Conservation (phyloP, 2,888 invertebrate genomes). For the Amiota mariae region DNA sequence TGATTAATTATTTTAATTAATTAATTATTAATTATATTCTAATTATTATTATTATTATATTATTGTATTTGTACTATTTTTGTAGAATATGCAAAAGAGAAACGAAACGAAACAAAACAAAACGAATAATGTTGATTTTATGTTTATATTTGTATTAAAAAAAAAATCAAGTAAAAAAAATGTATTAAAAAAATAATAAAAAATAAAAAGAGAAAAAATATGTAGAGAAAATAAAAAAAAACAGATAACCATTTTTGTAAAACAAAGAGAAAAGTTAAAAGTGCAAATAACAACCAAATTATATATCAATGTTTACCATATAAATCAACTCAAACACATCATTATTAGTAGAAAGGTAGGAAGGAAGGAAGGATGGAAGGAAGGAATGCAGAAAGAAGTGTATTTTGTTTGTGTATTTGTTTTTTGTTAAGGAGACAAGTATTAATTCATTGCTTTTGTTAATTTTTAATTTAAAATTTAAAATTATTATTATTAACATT, state of each 20-base stretch:
- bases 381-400: no score
- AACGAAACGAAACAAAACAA: background rate
- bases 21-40: no score
- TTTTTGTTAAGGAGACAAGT: background rate
- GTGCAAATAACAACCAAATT: constrained; percentile 19
- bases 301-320: background rate
- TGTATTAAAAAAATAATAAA: background rate
- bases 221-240: background rate
- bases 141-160: constrained; percentile 22
- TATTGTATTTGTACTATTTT: background rate
- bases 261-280: no score
- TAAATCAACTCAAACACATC: no score
- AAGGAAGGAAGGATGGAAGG: no score
- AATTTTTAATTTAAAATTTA: background rate
- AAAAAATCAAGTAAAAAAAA: background rate
- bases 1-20: background rate
- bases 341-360: no score
- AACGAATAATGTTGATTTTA: constrained; percentile 23
- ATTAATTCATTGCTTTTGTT: constrained; percentile 17
- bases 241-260: no score
- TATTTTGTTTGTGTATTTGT: background rate
- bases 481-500: background rate
- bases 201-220: constrained; percentile 6
- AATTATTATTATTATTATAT: background rate
- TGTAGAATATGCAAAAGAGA: constrained; percentile 17